A percentile compares a stretch with the other conserved stretches of the same genome.
Conservation (phyloP, 2,113 vertebrate species). For the Montifringilla adamsi region DNA sequence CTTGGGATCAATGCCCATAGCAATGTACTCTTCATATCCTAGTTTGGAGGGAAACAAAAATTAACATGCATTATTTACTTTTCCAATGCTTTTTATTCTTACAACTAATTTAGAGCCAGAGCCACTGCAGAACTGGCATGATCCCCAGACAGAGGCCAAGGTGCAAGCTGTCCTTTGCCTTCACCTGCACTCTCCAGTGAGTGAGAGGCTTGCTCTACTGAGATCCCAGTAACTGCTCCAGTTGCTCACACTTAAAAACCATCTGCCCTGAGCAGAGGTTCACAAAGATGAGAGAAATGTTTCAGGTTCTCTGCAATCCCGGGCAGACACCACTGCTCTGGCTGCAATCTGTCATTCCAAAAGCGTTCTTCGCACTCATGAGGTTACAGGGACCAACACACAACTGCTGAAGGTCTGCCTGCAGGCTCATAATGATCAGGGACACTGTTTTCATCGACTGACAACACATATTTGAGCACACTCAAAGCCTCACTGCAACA, state of each 20-base stretch:
- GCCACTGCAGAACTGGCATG: background rate
- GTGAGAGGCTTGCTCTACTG: background rate
- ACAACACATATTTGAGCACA: background rate
- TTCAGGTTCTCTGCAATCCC: background rate
- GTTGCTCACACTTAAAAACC: background rate
- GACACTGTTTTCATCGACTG: background rate
- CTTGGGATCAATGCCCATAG: slow-evolving; percentile 80
- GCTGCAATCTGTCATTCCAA: background rate
- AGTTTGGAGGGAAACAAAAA: slow-evolving; percentile 34
- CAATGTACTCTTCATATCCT: slow-evolving; percentile 87
- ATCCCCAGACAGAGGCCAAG: background rate
- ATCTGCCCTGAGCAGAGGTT: background rate
- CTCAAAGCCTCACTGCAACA: background rate
- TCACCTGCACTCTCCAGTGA: background rate
- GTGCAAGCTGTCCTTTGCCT: background rate
- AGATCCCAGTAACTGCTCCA: background rate
- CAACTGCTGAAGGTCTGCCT: background rate
- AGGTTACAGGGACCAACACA: background rate
- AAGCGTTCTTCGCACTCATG: fast-evolving
- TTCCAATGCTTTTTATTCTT: background rate
- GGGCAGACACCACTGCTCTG: background rate
- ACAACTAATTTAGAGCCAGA: background rate
- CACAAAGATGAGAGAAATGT: background rate
- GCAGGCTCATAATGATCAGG: background rate
- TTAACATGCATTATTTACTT: background rate